A percentile compares a stretch with the other conserved stretches of the same genome.
phyloP scores from a whole-genome alignment of 2,797 vertebrate species.

The Percopsis omiscomaycus region DNA sequence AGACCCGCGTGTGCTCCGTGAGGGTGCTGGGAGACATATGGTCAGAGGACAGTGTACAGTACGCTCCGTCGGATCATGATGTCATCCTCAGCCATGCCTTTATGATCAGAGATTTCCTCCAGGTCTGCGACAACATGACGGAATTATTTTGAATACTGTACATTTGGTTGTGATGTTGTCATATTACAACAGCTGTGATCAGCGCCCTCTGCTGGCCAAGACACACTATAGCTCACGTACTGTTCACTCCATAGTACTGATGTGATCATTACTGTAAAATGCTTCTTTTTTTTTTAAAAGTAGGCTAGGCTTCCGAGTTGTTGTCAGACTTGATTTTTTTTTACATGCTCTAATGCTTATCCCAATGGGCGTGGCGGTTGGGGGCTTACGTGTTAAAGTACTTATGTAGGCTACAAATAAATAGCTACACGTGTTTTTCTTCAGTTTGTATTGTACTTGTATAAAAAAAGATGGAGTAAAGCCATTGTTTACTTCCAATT shows the following conservation, averaged over 20 bases:
- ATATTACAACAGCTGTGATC: too few relatives aligned
- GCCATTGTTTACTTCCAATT: neutral
- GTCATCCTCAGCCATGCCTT: slow-evolving; percentile 85
- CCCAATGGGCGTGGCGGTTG: too few relatives aligned
- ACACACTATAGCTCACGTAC: too few relatives aligned
- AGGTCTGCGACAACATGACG: slow-evolving; percentile 81
- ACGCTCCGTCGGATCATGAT: slow-evolving; percentile 87
- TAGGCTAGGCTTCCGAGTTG: too few relatives aligned
- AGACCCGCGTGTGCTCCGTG: neutral
- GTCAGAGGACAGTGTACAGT: slow-evolving; percentile 83
- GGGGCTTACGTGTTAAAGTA: too few relatives aligned
- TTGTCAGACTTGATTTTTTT: neutral
- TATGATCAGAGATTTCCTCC: slow-evolving; percentile 87
- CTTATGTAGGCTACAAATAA: slow-evolving; percentile 3
- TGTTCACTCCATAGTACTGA: too few relatives aligned
- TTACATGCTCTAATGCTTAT: neutral
- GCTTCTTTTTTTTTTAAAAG: neutral
- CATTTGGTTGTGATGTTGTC: too few relatives aligned
- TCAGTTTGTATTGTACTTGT: slow-evolving; percentile 15
- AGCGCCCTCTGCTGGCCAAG: too few relatives aligned
- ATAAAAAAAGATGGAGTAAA: neutral
- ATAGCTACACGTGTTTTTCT: too few relatives aligned
- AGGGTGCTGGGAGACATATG: neutral
- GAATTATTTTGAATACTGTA: neutral
- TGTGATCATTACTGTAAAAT: too few relatives aligned